Evolutionary conservation across 2,888 invertebrate species (phyloP).

Genomic region (Lasius platythorax): DNA sequence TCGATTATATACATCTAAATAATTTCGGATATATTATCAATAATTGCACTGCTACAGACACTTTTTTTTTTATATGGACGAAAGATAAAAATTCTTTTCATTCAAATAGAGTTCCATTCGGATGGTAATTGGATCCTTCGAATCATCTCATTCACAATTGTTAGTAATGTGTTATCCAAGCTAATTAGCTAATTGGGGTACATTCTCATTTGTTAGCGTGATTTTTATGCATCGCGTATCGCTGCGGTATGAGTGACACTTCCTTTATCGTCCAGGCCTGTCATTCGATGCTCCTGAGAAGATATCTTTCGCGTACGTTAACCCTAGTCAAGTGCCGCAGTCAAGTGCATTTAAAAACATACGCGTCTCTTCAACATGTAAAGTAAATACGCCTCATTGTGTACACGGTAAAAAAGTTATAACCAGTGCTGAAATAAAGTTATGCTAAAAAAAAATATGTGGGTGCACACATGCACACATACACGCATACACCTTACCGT

Average conservation of each 20-base stretch:
- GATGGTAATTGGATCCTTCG: background rate
- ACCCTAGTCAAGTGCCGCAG: background rate
- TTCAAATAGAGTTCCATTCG: background rate
- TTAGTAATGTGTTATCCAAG: background rate
- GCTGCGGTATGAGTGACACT: background rate
- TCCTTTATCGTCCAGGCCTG: constrained; percentile 29
- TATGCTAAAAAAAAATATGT: background rate
- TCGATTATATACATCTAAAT: background rate
- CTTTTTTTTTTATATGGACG: background rate
- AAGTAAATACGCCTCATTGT: constrained; percentile 1
- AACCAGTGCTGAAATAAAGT: constrained; percentile 19
- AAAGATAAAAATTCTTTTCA: background rate
- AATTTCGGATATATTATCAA: background rate
- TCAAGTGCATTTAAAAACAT: background rate
- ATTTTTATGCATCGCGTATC: constrained; percentile 22
- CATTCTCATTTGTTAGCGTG: background rate
- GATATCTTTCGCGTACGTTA: constrained; percentile 23
- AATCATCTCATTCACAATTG: constrained; percentile 13
- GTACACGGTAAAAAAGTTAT: constrained; percentile 3
- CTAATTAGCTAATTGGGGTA: constrained; percentile 30
- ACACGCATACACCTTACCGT: background rate
- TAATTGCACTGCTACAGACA: background rate
- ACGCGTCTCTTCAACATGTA: background rate
- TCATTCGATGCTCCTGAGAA: constrained; percentile 47
- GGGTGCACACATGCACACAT: background rate